Percentiles rank a stretch among this genome's conserved stretches.
phyloP scores from a whole-genome alignment of 2,797 vertebrate species.

The Cheirogaleus major region DNA sequence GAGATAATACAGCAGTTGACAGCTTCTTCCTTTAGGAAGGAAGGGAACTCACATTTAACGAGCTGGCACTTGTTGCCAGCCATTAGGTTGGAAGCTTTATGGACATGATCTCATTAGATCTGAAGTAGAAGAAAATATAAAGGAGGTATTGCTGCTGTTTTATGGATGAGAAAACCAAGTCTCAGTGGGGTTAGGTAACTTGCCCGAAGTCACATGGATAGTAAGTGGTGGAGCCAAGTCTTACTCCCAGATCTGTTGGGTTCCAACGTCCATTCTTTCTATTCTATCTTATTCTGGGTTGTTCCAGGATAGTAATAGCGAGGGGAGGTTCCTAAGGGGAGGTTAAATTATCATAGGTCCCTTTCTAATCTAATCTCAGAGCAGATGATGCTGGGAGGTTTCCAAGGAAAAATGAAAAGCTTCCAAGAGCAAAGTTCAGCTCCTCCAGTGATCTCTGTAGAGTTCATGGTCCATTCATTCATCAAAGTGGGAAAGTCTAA shows the following conservation, averaged over 20 bases:
- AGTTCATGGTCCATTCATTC: background rate
- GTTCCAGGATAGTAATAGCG: background rate
- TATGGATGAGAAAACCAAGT: background rate
- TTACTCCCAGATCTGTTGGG: background rate
- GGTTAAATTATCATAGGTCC: background rate
- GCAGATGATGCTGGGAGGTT: background rate
- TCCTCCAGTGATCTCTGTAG: background rate
- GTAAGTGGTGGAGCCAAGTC: background rate
- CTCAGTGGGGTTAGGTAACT: background rate
- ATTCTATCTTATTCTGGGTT: background rate
- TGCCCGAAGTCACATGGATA: background rate
- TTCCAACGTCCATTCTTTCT: background rate
- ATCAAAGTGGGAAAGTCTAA: background rate
- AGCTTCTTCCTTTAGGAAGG: background rate
- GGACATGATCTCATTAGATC: background rate
- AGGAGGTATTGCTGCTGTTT: background rate
- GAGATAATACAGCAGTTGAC: background rate
- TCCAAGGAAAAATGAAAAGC: background rate
- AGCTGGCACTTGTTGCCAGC: background rate
- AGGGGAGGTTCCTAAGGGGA: background rate
- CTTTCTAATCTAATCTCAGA: background rate
- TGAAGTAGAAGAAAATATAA: slow-evolving; percentile 62
- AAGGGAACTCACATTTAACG: background rate
- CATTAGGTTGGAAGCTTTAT: background rate
- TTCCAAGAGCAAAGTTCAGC: background rate